Evolutionary conservation across 2,113 vertebrate genomes (phyloP).

Genomic region (Sapajus apella): DNA sequence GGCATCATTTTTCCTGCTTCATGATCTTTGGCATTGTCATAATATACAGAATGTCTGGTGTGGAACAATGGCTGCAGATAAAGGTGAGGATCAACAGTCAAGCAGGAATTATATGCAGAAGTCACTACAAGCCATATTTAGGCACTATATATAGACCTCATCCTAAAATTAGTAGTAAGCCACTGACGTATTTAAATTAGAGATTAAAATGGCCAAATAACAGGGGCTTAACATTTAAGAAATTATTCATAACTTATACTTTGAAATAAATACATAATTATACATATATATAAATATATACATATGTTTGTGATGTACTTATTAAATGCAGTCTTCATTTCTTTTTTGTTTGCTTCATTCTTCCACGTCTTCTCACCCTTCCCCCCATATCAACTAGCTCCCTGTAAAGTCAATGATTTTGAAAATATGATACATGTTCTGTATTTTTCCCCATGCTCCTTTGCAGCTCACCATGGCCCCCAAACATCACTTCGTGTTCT

Average conservation of each 20-base stretch:
- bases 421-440: background rate
- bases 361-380: background rate
- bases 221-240: background rate
- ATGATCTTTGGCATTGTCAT: background rate
- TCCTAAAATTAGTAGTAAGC: background rate
- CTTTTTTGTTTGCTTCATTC: background rate
- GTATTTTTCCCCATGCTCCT: background rate
- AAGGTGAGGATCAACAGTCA: background rate
- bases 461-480: background rate
- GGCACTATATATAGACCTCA: background rate
- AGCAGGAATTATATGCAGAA: background rate
- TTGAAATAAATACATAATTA: background rate
- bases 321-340: background rate
- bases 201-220: background rate
- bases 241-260: background rate
- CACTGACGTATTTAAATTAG: background rate
- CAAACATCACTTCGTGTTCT: background rate
- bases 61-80: background rate
- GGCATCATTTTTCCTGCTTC: background rate
- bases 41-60: background rate
- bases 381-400: background rate
- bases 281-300: background rate
- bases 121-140: background rate
- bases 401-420: background rate
- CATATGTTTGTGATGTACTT: background rate